Evolutionary conservation across 2,797 vertebrate species (phyloP), one percentile per base, ranked within the genome.

Genomic region (Erpetoichthys calabaricus): DNA sequence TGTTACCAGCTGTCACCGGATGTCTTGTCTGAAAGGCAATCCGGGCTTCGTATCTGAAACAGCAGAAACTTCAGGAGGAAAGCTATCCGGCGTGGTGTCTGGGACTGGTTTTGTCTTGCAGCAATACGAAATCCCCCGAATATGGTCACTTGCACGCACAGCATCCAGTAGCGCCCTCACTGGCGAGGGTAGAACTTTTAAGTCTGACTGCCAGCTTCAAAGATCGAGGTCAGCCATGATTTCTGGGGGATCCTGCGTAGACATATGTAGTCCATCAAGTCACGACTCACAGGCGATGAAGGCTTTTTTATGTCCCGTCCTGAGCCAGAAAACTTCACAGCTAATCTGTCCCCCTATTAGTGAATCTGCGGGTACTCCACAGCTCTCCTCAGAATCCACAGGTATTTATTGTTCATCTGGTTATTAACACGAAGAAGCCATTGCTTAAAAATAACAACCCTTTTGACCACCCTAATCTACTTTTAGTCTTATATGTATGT

Each of bases 61-160:
- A 25, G 75, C 77, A 0, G 84, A 82, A 63, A 71, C 76, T 1
- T 62, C 72, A 4, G 68, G 63, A 44, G 73, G 75, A 53, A 88
- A 85, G 72, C 25, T 56, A 10, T 58, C 62, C 2, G 58, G 63
- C 2, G n/a, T 60, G 1, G 64, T 61, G 59, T 63, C 75, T 3
- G 9, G 67, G 3, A 67, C 73, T 25, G 63, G 72, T 0, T 57
- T 76, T 62, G 72, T 76, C 57, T 67, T 80, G 68, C 73, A 80
- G 66, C 83, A 83, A 59, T 91, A 86, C 56, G 84, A 89, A 42
- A 62, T 92, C 65, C 89, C 91, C 8, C 79, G 88, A 70, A 97
- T 97, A 78, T 98, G 94, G 94, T 98, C 93, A 1, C 74, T 96
- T 69, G 94, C 91, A 8, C 89, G 82, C 51, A 97, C 92, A 0